Percentiles rank a stretch among this genome's conserved stretches.
Evolutionary conservation across 2,113 vertebrate genomes (phyloP).

Genomic region (Proteles cristata): DNA sequence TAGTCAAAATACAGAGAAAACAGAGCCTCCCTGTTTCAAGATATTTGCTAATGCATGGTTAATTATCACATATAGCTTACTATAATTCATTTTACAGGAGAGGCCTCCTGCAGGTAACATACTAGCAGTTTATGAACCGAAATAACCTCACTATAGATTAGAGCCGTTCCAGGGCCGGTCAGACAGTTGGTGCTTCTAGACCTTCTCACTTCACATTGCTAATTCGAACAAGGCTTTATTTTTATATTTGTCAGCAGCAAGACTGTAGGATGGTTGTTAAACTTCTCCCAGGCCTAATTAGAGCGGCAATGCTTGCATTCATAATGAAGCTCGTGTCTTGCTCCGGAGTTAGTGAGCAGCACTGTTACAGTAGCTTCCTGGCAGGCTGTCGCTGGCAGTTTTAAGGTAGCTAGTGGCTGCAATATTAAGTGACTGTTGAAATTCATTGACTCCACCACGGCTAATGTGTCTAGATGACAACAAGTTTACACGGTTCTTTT

Average conservation of each 20-base stretch:
- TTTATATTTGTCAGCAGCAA: conserved; percentile 94
- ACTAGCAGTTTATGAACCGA: conserved; percentile 93
- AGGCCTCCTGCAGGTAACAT: conserved; percentile 91
- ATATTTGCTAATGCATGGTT: conserved; percentile 93
- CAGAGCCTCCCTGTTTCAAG: conserved; percentile 91
- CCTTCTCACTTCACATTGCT: conserved; percentile 92
- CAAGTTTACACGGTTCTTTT: conserved; percentile 92
- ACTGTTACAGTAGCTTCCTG: conserved; percentile 90
- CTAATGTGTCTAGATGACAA: conserved; percentile 93
- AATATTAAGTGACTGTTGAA: conserved; percentile 93
- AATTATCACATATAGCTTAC: conserved; percentile 94
- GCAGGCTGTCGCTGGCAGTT: conserved; percentile 90
- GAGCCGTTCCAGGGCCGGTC: conserved; percentile 88
- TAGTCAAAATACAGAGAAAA: conserved; percentile 91
- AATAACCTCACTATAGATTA: conserved; percentile 93
- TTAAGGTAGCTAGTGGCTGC: conserved; percentile 90
- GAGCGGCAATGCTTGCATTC: conserved; percentile 94
- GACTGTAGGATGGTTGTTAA: conserved; percentile 96
- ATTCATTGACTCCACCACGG: conserved; percentile 91
- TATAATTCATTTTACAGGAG: conserved; percentile 93
- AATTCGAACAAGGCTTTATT: conserved; percentile 98
- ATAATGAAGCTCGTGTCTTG: conserved; percentile 91
- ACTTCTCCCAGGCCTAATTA: conserved; percentile 95
- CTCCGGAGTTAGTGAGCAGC: conserved; percentile 86
- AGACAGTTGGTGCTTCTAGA: conserved; percentile 92